Evolutionary conservation across 2,888 invertebrate species (phyloP).

Genomic region (Meiosimyza decipiens): DNA sequence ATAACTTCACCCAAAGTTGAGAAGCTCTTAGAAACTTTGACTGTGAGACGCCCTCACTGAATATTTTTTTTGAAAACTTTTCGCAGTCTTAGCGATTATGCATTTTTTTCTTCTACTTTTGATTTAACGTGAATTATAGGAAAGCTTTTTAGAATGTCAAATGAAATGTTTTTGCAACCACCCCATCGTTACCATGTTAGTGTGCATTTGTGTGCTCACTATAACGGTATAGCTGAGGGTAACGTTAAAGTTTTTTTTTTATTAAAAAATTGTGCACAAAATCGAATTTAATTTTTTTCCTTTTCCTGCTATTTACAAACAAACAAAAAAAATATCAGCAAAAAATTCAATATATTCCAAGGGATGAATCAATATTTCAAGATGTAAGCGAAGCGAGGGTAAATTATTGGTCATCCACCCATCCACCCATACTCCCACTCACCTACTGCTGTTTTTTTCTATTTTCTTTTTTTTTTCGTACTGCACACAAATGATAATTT

Average conservation of each 20-base stretch:
- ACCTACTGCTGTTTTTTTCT: constrained; percentile 31
- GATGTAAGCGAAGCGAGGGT: background rate
- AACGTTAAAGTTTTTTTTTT: background rate
- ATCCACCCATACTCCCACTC: constrained; percentile 17
- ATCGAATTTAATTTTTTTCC: constrained; percentile 18
- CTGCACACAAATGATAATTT: constrained; percentile 56
- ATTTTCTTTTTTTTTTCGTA: too few species aligned
- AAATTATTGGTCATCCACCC: background rate
- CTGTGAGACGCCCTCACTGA: too few species aligned
- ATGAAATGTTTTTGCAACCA: too few species aligned
- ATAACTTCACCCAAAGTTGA: too few species aligned
- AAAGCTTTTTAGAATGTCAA: too few species aligned
- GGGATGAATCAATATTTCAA: constrained; percentile 27
- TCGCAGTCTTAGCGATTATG: too few species aligned
- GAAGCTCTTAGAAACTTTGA: too few species aligned
- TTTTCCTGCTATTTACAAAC: background rate
- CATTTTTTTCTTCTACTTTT: too few species aligned
- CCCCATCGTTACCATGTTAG: too few species aligned
- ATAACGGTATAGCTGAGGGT: background rate
- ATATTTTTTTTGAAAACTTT: too few species aligned
- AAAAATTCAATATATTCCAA: constrained; percentile 19
- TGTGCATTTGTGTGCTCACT: too few species aligned
- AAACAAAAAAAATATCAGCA: background rate
- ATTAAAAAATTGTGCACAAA: constrained; percentile 7
- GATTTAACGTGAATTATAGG: too few species aligned